These are phyloP conservation scores for Glyptemys insculpta DNA, from an alignment of 2,797 vertebrate species.

Conservation along the genomic window DNA sequence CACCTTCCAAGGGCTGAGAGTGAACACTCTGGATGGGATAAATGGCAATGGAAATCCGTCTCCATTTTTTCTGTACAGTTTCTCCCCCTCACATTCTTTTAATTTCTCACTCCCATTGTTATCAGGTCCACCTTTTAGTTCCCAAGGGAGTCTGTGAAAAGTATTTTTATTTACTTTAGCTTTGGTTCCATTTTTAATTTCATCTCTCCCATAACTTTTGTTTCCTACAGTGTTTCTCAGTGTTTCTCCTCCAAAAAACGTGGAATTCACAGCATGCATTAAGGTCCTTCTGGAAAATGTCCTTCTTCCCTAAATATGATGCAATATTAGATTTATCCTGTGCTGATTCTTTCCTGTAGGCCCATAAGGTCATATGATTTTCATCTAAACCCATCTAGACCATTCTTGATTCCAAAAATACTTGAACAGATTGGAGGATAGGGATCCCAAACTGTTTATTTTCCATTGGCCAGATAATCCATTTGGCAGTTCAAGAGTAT, in stretches of 20 bases:
- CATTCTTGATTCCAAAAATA: slow-evolving; percentile 32
- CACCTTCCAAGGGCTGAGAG: slow-evolving; percentile 36
- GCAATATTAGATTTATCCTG: background rate
- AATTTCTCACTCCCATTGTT: slow-evolving; percentile 67
- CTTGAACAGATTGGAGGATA: background rate
- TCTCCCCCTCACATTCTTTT: slow-evolving; percentile 73
- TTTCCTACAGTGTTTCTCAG: slow-evolving; percentile 16
- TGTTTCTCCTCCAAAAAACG: background rate
- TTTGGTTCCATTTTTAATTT: slow-evolving; percentile 40
- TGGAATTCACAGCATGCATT: slow-evolving; percentile 19
- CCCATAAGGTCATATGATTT: background rate
- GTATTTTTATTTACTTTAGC: slow-evolving; percentile 63
- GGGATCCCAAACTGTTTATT: background rate
- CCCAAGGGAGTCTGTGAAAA: slow-evolving; percentile 62
- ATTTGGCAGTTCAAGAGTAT: background rate
- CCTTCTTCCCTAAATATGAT: background rate
- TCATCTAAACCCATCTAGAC: slow-evolving; percentile 5
- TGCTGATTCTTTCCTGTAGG: background rate
- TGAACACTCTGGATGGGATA: slow-evolving; percentile 59
- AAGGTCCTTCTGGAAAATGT: slow-evolving; percentile 18
- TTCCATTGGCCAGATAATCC: background rate
- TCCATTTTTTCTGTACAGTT: slow-evolving; percentile 68
- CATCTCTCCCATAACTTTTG: background rate
- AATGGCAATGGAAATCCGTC: slow-evolving; percentile 67
- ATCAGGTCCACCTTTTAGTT: slow-evolving; percentile 3